phyloP scores from a whole-genome alignment of 2,888 invertebrate genomes.

The Cartodere bifasciata region DNA sequence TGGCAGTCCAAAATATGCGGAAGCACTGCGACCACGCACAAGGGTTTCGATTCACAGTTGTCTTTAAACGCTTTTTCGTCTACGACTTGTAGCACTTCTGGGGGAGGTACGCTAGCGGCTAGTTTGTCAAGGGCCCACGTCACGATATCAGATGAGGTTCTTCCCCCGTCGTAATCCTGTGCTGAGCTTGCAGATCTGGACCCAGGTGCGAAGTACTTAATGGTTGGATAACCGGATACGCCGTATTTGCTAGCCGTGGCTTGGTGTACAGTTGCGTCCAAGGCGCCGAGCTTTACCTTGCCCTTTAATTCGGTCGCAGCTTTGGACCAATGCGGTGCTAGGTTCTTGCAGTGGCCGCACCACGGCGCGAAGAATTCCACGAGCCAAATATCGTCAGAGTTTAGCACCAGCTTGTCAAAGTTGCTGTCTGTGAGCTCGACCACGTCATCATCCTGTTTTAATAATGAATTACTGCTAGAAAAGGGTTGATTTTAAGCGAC shows the following conservation, averaged over 20 bases:
- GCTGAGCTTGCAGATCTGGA: conserved; percentile 55
- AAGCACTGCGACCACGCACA: conserved; percentile 84
- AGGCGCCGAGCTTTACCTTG: conserved; percentile 88
- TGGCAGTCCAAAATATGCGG: conserved; percentile 96
- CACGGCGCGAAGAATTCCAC: conserved; percentile 97
- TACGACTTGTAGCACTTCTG: conserved; percentile 57
- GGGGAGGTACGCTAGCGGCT: conserved; percentile 77
- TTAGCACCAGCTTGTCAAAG: conserved; percentile 81
- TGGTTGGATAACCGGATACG: conserved; percentile 92
- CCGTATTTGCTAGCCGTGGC: conserved; percentile 70
- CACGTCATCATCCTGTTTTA: conserved; percentile 59
- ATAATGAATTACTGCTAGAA: too few relatives aligned
- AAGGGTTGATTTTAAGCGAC: too few relatives aligned
- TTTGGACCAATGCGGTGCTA: conserved; percentile 92
- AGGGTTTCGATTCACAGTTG: conserved; percentile 73
- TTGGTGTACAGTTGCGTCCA: conserved; percentile 90
- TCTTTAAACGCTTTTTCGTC: conserved; percentile 50
- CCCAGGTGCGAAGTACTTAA: conserved; percentile 78
- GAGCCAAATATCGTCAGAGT: conserved; percentile 92
- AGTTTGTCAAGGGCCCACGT: conserved; percentile 78
- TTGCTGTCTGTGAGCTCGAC: conserved; percentile 91
- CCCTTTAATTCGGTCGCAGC: conserved; percentile 93
- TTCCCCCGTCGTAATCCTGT: conserved; percentile 85
- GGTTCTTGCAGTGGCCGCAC: conserved; percentile 94
- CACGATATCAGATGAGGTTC: conserved; percentile 82